Evolutionary conservation across 2,888 invertebrate species (phyloP).

Genomic region (Diploptera punctata): DNA sequence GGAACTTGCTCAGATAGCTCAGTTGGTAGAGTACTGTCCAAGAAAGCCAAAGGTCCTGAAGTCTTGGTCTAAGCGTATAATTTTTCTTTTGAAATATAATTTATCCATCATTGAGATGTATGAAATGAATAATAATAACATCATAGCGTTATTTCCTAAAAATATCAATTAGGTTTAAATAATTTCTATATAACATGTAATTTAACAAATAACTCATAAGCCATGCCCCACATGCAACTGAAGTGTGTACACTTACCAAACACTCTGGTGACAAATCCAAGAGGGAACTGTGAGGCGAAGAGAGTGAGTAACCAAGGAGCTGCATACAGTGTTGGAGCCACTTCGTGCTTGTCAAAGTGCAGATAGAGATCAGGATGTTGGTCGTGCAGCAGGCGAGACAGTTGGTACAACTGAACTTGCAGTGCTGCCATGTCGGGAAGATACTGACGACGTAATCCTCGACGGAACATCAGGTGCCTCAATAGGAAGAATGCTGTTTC

Average conservation of each 20-base stretch:
- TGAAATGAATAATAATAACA: too few species aligned
- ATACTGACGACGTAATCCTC: constrained; percentile 88
- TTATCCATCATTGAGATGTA: too few species aligned
- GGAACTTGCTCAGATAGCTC: too few species aligned
- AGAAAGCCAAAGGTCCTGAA: too few species aligned
- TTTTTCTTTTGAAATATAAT: too few species aligned
- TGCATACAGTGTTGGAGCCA: constrained; percentile 92
- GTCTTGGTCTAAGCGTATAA: too few species aligned
- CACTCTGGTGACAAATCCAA: constrained; percentile 93
- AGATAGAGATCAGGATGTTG: constrained; percentile 83
- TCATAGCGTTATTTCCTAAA: too few species aligned
- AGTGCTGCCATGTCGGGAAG: constrained; percentile 94
- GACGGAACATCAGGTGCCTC: constrained; percentile 89
- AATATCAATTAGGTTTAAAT: too few species aligned
- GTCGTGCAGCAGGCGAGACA: constrained; percentile 91
- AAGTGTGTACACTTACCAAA: constrained; percentile 80
- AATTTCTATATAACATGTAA: too few species aligned
- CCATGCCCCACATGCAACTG: too few species aligned
- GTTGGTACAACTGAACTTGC: constrained; percentile 91
- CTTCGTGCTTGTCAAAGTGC: constrained; percentile 87
- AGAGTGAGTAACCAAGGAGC: constrained; percentile 97
- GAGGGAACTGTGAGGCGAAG: constrained; percentile 95
- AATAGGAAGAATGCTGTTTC: constrained; percentile 87
- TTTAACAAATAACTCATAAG: too few species aligned
- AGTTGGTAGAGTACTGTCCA: too few species aligned